These are phyloP conservation scores for Lottia scabra DNA, from an alignment of 2,888 invertebrate species.

Conservation along the genomic window DNA sequence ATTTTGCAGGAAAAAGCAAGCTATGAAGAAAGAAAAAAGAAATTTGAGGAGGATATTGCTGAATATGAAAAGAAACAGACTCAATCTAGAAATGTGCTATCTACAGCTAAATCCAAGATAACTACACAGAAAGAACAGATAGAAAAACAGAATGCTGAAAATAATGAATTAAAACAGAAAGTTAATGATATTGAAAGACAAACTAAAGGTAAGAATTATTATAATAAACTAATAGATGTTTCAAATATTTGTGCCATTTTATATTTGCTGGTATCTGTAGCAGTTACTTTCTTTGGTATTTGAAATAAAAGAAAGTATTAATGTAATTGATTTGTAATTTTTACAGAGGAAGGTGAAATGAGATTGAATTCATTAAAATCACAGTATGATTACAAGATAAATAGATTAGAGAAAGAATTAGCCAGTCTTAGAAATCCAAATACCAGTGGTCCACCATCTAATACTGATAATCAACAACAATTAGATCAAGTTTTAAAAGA, in stretches of 20 bases:
- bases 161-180: constrained; percentile 76
- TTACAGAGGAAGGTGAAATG: constrained; percentile 35
- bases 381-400: constrained; percentile 44
- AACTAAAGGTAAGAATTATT: constrained; percentile 24
- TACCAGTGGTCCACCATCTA: constrained; percentile 13
- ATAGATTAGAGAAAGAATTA: constrained; percentile 46
- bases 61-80: constrained; percentile 52
- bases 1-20: constrained; percentile 13
- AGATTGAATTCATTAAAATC: constrained; percentile 34
- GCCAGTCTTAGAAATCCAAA: constrained; percentile 19
- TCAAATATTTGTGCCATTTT: too few species aligned
- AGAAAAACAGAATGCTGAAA: constrained; percentile 63
- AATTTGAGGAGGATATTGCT: constrained; percentile 21
- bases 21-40: constrained; percentile 24
- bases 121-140: constrained; percentile 55
- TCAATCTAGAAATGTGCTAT: constrained; percentile 45
- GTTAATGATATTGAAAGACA: constrained; percentile 62
- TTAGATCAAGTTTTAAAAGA: constrained; percentile 43
- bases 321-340: not conserved
- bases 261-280: too few species aligned
- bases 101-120: constrained; percentile 54
- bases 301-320: too few species aligned
- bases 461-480: constrained; percentile 32
- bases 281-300: too few species aligned
- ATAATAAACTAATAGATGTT: too few species aligned